These are phyloP conservation scores for Halcyon chelicuti DNA, from an alignment of 2,797 vertebrate genomes.

Conservation along the genomic window DNA sequence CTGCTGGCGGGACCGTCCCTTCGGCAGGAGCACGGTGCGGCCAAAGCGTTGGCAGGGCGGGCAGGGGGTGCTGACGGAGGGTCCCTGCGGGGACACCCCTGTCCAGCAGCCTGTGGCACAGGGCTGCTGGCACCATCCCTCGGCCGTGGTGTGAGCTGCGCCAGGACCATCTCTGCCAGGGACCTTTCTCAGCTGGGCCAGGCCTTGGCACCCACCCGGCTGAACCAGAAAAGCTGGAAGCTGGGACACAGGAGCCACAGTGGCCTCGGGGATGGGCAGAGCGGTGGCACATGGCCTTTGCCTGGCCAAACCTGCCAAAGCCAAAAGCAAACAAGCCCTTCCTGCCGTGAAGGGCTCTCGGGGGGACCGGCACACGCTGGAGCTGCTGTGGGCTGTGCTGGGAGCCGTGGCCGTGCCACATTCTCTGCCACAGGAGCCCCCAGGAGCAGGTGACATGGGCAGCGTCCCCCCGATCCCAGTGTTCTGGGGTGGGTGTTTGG, in stretches of 20 bases:
- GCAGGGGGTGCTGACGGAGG: background rate
- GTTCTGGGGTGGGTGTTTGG: rapidly evolving
- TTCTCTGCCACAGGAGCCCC: background rate
- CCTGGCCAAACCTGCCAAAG: background rate
- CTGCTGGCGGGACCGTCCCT: background rate
- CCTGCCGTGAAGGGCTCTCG: background rate
- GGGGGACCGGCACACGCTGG: rapidly evolving
- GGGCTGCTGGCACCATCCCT: background rate
- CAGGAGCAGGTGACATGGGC: rapidly evolving
- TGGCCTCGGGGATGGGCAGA: background rate
- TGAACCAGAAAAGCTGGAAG: background rate
- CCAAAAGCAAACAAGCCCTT: background rate
- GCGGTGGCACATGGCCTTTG: background rate
- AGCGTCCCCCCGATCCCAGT: rapidly evolving
- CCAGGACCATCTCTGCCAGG: background rate
- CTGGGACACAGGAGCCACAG: rapidly evolving
- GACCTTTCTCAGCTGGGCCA: background rate
- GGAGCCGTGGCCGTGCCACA: rapidly evolving
- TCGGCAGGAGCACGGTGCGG: rapidly evolving
- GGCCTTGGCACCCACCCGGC: background rate
- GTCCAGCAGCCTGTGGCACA: rapidly evolving
- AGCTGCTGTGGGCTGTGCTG: background rate
- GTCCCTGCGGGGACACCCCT: background rate
- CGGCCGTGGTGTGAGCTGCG: rapidly evolving
- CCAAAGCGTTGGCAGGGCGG: background rate